Conservation (phyloP, 2,797 vertebrate genomes). For the Urophycis tenuis region DNA sequence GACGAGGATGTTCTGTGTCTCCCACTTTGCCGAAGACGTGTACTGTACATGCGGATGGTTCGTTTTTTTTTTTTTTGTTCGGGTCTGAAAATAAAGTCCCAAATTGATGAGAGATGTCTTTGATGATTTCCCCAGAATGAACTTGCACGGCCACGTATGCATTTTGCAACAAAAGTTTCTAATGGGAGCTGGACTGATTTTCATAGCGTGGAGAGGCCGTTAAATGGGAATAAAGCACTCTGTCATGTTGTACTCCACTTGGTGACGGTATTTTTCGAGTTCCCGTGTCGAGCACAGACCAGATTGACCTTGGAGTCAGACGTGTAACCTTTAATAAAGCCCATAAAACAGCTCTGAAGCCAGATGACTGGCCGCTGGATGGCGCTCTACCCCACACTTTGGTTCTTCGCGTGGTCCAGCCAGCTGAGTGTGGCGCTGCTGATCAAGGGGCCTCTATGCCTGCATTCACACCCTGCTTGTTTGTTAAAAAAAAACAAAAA, state of each 20-base stretch:
- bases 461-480: conserved; percentile 3
- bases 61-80: background rate
- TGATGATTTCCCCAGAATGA: conserved; percentile 43
- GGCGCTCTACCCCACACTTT: conserved; percentile 48
- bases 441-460: conserved; percentile 12
- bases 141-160: background rate
- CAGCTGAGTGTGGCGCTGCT: background rate
- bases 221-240: background rate
- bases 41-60: background rate
- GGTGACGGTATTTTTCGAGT: background rate
- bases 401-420: background rate
- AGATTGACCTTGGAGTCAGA: background rate
- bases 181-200: background rate
- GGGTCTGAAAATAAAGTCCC: background rate
- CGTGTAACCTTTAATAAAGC: background rate
- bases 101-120: background rate
- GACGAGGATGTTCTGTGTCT: background rate
- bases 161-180: background rate
- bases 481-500: background rate
- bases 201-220: background rate
- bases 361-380: conserved; percentile 38
- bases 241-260: background rate
- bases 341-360: background rate
- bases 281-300: background rate
- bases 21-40: background rate